Base-by-base conservation (phyloP, 35 echinoderm and acorn worm genomes). In the Ophioderma brevispina region DNA sequence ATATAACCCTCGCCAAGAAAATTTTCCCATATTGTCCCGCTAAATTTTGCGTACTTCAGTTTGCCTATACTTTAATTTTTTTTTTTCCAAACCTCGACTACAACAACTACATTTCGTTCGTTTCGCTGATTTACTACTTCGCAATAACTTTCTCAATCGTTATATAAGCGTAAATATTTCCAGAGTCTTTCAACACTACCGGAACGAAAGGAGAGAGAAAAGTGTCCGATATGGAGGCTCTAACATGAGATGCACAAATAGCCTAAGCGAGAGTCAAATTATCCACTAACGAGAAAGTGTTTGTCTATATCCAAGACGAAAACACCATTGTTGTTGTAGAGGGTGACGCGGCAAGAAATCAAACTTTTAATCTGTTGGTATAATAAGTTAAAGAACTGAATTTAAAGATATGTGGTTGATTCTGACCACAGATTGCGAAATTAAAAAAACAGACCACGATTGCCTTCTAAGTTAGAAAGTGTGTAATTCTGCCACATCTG, bases 91-190 rank as follows among this genome's bases (percentile, higher is more conserved):
- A n/a, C n/a, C n/a, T n/a, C n/a, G n/a, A n/a, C n/a, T n/a, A n/a
- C n/a, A n/a, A n/a, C n/a, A n/a, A n/a, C n/a, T n/a, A n/a, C n/a
- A n/a, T n/a, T n/a, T n/a, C n/a, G n/a, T n/a, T n/a, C n/a, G n/a
- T n/a, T n/a, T n/a, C n/a, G n/a, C n/a, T n/a, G n/a, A n/a, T n/a
- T n/a, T n/a, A n/a, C n/a, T n/a, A n/a, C n/a, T n/a, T n/a, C n/a
- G n/a, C n/a, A n/a, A n/a, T n/a, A n/a, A n/a, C 43, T 70, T 76
- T 5, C 30, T 11, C n/a, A n/a, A n/a, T 64, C 76, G 37, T 39
- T 93, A 98, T 93, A 89, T 98, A 76, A 91, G 87, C 93, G 96
- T 39, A 95, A 98, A 98, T 98, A 41, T 98, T 95, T 37, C 93
- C 95, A 84, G 96, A 98, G 81, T 98, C 93, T 15, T 98, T 92